Percentiles rank a stretch among this genome's conserved stretches.
Conservation (phyloP, 2,888 invertebrate genomes). For the Patella pellucida region DNA sequence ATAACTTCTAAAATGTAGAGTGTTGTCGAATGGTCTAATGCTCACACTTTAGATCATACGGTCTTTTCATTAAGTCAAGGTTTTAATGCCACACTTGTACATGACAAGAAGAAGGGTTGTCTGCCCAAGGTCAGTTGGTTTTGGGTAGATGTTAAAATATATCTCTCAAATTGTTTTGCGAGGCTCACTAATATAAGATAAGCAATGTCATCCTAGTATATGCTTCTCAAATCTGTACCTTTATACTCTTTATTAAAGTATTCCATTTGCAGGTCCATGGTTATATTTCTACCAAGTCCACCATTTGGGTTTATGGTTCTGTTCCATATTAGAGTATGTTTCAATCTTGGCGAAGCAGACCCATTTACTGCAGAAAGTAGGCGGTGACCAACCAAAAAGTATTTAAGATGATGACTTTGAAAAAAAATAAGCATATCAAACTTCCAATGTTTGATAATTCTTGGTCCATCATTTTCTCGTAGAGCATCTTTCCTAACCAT, state of each 20-base stretch:
- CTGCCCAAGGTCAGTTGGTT: no score
- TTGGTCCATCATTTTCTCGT: slow-evolving; percentile 36
- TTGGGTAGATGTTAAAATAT: no score
- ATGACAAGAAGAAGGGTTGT: no score
- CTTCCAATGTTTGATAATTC: slow-evolving; percentile 36
- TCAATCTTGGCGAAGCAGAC: slow-evolving; percentile 25
- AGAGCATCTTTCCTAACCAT: slow-evolving; percentile 33
- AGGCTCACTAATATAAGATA: no score
- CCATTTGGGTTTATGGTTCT: slow-evolving; percentile 39
- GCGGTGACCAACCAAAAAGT: slow-evolving; percentile 31
- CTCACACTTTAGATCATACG: no score
- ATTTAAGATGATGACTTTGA: slow-evolving; percentile 37
- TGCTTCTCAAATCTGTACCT: slow-evolving; percentile 21
- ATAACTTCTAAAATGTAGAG: no score
- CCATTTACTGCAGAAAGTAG: slow-evolving; percentile 32
- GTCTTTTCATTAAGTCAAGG: no score
- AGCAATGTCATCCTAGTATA: no score
- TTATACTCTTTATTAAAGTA: slow-evolving; percentile 37
- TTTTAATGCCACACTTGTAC: no score
- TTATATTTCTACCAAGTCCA: slow-evolving; percentile 35
- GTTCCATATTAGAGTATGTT: slow-evolving; percentile 33
- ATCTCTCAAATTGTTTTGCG: no score
- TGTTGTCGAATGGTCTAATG: no score
- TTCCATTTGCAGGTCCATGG: slow-evolving; percentile 43
- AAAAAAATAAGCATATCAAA: slow-evolving; percentile 36